A percentile compares a stretch with the other conserved stretches of the same genome.
Evolutionary conservation across 2,888 invertebrate species (phyloP).

Genomic region (Diadromus collaris): DNA sequence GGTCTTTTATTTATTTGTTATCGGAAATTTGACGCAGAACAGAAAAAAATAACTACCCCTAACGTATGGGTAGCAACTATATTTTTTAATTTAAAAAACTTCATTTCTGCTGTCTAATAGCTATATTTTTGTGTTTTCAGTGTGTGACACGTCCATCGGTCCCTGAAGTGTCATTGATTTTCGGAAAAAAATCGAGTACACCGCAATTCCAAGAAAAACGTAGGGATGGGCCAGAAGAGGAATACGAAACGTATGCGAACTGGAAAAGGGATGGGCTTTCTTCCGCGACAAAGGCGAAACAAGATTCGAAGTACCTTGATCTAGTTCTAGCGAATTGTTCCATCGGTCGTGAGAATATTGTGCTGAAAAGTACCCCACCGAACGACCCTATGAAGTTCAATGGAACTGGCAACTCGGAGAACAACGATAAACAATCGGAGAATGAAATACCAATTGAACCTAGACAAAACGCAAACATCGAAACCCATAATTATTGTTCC

Average conservation of each 20-base stretch:
- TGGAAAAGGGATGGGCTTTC: constrained; percentile 72
- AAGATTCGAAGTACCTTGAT: constrained; percentile 16
- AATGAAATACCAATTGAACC: background rate
- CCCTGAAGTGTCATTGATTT: constrained; percentile 76
- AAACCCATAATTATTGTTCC: constrained; percentile 2
- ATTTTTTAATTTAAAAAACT: too few relatives aligned
- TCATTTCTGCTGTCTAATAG: background rate
- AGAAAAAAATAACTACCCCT: too few relatives aligned
- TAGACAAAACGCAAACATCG: background rate
- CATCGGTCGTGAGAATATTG: background rate
- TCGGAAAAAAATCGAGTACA: constrained; percentile 66
- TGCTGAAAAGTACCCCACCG: background rate
- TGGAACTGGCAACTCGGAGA: background rate
- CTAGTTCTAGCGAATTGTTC: constrained; percentile 12
- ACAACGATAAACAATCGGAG: constrained; percentile 47
- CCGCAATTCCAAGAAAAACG: background rate
- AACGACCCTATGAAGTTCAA: background rate
- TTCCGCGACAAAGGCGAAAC: constrained; percentile 22
- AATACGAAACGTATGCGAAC: constrained; percentile 69
- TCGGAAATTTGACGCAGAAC: too few relatives aligned
- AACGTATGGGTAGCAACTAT: too few relatives aligned
- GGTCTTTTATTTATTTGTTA: too few relatives aligned
- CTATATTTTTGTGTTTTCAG: constrained; percentile 62
- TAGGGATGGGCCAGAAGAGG: constrained; percentile 38
- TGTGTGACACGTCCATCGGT: constrained; percentile 69